A percentile compares a stretch with the other conserved stretches of the same genome.
These are phyloP conservation scores for Lomographa bimaculata DNA, from an alignment of 2,888 invertebrate genomes.

Conservation along the genomic window DNA sequence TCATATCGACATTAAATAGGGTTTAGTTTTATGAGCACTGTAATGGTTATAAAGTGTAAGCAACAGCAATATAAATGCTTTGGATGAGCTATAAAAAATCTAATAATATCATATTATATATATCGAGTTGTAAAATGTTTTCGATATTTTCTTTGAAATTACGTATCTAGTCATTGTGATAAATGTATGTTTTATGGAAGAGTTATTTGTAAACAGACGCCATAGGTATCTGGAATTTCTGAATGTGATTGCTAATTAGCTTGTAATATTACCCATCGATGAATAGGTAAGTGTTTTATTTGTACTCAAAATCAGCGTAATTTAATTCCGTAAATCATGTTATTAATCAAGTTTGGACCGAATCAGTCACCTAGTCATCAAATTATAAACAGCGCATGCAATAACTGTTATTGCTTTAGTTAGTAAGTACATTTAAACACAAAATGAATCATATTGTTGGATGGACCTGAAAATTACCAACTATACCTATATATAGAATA, in stretches of 20 bases:
- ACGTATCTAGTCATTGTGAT: conserved; percentile 35
- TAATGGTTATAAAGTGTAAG: conserved; percentile 44
- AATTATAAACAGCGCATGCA: too few relatives aligned
- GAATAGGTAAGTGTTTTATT: neutral
- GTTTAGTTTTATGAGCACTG: conserved; percentile 53
- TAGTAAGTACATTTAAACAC: too few relatives aligned
- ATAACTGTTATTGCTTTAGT: too few relatives aligned
- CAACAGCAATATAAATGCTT: conserved; percentile 43
- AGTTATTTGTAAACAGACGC: conserved; percentile 3
- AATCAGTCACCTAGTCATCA: neutral
- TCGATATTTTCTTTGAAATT: conserved; percentile 21
- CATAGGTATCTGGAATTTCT: conserved; percentile 9
- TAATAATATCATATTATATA: conserved; percentile 37
- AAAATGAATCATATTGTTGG: too few relatives aligned
- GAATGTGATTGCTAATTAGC: conserved; percentile 2
- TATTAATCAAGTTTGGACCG: too few relatives aligned
- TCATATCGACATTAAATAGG: conserved; percentile 59
- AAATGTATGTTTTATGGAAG: conserved; percentile 19
- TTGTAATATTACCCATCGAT: conserved; percentile 7
- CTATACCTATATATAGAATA: too few relatives aligned
- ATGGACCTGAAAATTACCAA: too few relatives aligned
- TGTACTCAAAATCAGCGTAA: neutral
- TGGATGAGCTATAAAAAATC: conserved; percentile 46
- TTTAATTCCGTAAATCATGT: too few relatives aligned
- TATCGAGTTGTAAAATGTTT: conserved; percentile 22